Percentiles rank a stretch among this genome's conserved stretches.
These are phyloP conservation scores for Sepioteuthis lessoniana DNA, from an alignment of 2,888 invertebrate species.

Conservation along the genomic window DNA sequence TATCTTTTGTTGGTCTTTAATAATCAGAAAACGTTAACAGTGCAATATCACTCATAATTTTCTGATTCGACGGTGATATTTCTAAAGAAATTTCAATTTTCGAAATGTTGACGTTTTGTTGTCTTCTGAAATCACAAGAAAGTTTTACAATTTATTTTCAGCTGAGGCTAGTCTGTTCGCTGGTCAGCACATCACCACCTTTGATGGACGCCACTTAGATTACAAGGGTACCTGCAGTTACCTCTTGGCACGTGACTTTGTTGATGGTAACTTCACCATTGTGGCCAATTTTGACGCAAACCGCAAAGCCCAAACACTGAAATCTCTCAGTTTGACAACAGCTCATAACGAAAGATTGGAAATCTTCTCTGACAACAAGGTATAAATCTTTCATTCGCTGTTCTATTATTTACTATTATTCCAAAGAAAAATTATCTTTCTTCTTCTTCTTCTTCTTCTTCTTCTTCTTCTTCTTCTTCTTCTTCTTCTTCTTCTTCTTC, in stretches of 20 bases:
- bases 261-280: conserved; percentile 86
- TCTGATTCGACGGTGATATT: not conserved
- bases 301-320: not conserved
- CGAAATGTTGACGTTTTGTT: not conserved
- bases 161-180: conserved; percentile 89
- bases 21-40: not conserved
- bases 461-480: not conserved
- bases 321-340: not conserved
- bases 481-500: too few species aligned
- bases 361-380: not conserved
- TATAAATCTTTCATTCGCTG: not conserved
- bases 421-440: not conserved
- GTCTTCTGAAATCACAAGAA: not conserved
- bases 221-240: conserved; percentile 86
- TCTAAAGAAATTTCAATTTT: not conserved
- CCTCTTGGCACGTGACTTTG: conserved; percentile 87
- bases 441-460: not conserved
- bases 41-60: not conserved
- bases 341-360: not conserved
- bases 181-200: conserved; percentile 87
- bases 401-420: not conserved
- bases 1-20: not conserved
- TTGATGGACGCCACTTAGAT: conserved; percentile 86
- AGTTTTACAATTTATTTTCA: conserved; percentile 76
- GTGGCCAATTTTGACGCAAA: conserved; percentile 80